Evolutionary conservation across 2,888 invertebrate species (phyloP).

Genomic region (Drosophila niveifrons): DNA sequence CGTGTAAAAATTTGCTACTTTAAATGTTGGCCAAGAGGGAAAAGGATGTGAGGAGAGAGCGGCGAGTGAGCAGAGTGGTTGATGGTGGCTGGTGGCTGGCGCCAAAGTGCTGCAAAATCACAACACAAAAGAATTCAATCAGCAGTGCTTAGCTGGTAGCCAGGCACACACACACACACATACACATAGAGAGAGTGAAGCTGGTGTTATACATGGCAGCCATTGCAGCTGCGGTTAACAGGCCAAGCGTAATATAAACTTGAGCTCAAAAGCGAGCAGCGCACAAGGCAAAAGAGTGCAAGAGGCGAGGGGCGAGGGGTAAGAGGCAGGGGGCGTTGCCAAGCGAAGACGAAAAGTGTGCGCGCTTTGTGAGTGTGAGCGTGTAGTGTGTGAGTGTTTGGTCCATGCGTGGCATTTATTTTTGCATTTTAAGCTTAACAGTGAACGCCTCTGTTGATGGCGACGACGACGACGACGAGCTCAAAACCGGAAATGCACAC

Average conservation of each 20-base stretch:
- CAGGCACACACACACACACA: conserved; percentile 31
- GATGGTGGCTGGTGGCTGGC: conserved; percentile 40
- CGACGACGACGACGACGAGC: conserved; percentile 63
- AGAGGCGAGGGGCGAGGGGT: not conserved
- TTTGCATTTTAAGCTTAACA: conserved; percentile 78
- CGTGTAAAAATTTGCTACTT: conserved; percentile 72
- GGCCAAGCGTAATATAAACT: conserved; percentile 82
- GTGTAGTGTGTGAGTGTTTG: conserved; percentile 40
- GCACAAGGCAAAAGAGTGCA: conserved; percentile 5
- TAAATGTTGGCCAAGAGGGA: conserved; percentile 65
- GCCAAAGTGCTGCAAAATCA: conserved; percentile 79
- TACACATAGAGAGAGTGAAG: conserved; percentile 18
- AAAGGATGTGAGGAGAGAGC: conserved; percentile 3
- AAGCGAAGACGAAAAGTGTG: conserved; percentile 31
- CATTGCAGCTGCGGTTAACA: conserved; percentile 76
- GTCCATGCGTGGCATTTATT: conserved; percentile 76
- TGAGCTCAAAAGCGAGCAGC: conserved; percentile 72
- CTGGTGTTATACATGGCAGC: conserved; percentile 26
- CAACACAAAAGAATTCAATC: conserved; percentile 80
- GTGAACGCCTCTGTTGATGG: conserved; percentile 59
- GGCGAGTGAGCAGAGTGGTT: conserved; percentile 10
- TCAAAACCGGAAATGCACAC: conserved; percentile 73
- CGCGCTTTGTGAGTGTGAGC: conserved; percentile 6
- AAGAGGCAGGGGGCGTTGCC: not conserved
- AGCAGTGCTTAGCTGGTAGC: conserved; percentile 76